phyloP scores from a whole-genome alignment of 2,113 vertebrate species.

The Orycteropus afer region DNA sequence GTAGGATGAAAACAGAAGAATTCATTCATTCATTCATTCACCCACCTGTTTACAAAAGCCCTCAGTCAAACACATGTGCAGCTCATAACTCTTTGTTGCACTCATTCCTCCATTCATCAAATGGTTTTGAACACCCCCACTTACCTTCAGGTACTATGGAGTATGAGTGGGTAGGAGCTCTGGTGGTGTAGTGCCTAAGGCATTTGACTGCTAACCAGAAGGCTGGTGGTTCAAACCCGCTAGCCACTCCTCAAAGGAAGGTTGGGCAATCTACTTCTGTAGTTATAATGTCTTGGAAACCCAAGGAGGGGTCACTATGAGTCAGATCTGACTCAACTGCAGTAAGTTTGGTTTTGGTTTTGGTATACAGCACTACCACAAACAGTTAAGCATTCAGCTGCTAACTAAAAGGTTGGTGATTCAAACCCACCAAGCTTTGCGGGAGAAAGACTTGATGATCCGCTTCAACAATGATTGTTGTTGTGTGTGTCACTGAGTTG shows the following conservation, averaged over 20 bases:
- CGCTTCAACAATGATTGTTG: background rate
- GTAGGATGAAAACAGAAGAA: background rate
- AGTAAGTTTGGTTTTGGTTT: too few relatives aligned
- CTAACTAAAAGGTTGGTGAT: background rate
- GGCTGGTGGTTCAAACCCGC: too few relatives aligned
- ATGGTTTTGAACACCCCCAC: background rate
- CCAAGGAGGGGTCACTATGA: too few relatives aligned
- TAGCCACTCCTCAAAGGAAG: too few relatives aligned
- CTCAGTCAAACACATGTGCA: background rate
- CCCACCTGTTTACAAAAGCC: background rate
- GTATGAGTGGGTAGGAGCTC: background rate
- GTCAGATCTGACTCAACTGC: too few relatives aligned
- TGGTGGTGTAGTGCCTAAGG: too few relatives aligned
- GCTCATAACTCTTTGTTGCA: background rate
- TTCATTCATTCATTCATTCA: background rate
- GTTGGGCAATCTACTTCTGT: too few relatives aligned
- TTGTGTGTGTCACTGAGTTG: background rate
- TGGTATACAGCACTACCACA: background rate
- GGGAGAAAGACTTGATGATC: background rate
- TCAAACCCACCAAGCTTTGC: background rate
- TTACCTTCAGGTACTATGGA: background rate
- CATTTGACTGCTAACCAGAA: too few relatives aligned
- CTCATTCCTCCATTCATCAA: too few relatives aligned
- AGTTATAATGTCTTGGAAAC: too few relatives aligned
- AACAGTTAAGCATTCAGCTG: background rate